Evolutionary conservation across 1,140 invertebrate genomes (phyloP), one percentile per base, ranked within the genome.

Genomic region (Belonocnema kinseyi): DNA sequence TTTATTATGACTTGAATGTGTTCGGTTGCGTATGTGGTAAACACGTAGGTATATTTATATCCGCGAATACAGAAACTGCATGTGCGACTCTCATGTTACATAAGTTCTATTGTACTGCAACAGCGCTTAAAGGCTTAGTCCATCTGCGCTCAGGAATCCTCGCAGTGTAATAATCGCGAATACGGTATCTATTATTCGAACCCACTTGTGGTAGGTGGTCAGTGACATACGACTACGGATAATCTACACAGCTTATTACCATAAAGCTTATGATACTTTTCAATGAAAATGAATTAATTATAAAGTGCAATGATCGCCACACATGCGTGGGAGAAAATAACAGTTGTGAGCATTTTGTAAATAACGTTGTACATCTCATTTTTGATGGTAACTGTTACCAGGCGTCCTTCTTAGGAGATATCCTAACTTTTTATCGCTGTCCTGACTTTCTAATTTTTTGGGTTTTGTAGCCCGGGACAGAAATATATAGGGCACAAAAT

Each of bases 141-240:
- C 46, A 66, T 26, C 73, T 52, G 61, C 52, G 21, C 73, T 73
- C 77, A 75, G 54, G 33, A 73, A 80, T 74, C 74, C 17, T 76
- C 76, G 75, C 72, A 74, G 74, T 73, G 76, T 78, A 80, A 80
- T 82, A 82, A 80, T 80, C 76, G n/a, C 72, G 56, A 75, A 13
- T 80, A 73, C 50, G 46, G 72, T 66, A 70, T 76, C 82, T 80
- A 83, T 83, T 83, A 53, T 80, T 83, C 81, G 76, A 80, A 19
- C 7, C 71, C 53, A 58, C 58, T 51, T 78, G 82, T 84, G 82
- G 86, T 88, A 90, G 88, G 87, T 89, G 87, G 87, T 89, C 87
- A 87, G 85, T 89, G 88, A 90, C 87, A 88, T 86, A 88, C 82
- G 85, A 75, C 79, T 74, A 73, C 61, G 83, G 83, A 85, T 89